Base-by-base conservation (phyloP, 2,888 invertebrate genomes). In the Epirrhoe alternata region DNA sequence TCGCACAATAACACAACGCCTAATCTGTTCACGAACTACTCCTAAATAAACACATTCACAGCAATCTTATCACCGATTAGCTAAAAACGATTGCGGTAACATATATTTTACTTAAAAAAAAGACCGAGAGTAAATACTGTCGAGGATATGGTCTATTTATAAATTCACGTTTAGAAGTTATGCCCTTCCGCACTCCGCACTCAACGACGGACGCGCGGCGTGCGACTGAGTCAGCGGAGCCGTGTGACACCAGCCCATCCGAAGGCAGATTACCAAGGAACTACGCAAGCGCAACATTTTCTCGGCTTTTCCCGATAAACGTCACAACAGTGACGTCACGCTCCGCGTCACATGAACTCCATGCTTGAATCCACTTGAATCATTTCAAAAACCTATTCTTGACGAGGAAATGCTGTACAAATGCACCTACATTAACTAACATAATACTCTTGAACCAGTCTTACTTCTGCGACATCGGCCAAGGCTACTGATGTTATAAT, bases 281-380 rank as follows among this genome's bases (percentile, higher is more conserved):
- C 86, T 81, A 88, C 91, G 91, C 91, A 92, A 90, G 91, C 86
- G 90, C 89, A 79, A 79, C 79, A 81, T 85, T 84, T 84, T 82
- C 84, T 83, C 77, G 83, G 85, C 74, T 87, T 90, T 88, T 86
- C 86, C 85, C 74, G 81, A 78, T 68, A 71, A 66, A 70, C 80
- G 72, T 57, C 77, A 81, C 78, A 77, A 74, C 70, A 71, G 69
- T 83, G 81, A 85, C 84, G 82, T 80, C 78, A 78, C 72, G 65
- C 55, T 68, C 73, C 75, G 81, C 83, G 81, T 77, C 78, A 75
- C 61, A 61, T 61, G 55, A 53, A 62, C 66, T 51, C 54, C 52
- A 52, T 56, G 62, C 53, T 65, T 54, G 68, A 68, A 68, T 69
- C 55, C 49, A 53, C 49, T 62, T 52, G 66, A 67, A 64, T 68